Evolutionary conservation across 2,888 invertebrate species (phyloP).

Genomic region (Ditula angustiorana): DNA sequence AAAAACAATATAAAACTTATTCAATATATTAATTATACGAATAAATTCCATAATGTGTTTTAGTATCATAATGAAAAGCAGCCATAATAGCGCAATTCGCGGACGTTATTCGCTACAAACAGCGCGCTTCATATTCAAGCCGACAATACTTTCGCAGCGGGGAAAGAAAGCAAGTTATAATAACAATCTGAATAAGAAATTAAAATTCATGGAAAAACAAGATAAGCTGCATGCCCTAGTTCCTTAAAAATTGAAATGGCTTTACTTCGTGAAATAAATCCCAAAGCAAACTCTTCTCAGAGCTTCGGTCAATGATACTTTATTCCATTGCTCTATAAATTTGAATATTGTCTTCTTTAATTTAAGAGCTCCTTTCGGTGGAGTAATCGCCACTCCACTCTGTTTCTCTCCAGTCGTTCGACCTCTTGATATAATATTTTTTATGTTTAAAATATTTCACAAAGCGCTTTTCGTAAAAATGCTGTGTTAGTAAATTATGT

Average conservation of each 20-base stretch:
- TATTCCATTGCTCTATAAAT: background rate
- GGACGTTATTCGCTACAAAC: background rate
- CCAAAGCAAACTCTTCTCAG: constrained; percentile 20
- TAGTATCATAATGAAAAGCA: background rate
- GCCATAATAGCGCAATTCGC: background rate
- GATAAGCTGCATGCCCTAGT: constrained; percentile 32
- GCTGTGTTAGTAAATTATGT: too few species aligned
- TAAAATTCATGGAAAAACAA: constrained; percentile 31
- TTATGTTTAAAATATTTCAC: too few species aligned
- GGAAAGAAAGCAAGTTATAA: constrained; percentile 9
- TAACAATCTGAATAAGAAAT: constrained; percentile 24
- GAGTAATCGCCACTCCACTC: too few species aligned
- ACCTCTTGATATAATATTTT: too few species aligned
- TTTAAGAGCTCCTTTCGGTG: too few species aligned
- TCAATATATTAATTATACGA: background rate
- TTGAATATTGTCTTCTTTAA: too few species aligned
- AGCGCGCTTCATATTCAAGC: constrained; percentile 2
- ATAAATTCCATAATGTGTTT: background rate
- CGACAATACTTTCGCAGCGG: background rate
- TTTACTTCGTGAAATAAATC: constrained; percentile 20
- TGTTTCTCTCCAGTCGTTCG: background rate
- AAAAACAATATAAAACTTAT: too few species aligned
- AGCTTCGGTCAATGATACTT: constrained; percentile 1
- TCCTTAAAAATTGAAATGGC: constrained; percentile 20
- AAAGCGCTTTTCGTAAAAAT: too few species aligned